Percentiles rank a stretch among this genome's conserved stretches.
phyloP scores from a whole-genome alignment of 1,140 invertebrate genomes.

The Solen grandis region DNA sequence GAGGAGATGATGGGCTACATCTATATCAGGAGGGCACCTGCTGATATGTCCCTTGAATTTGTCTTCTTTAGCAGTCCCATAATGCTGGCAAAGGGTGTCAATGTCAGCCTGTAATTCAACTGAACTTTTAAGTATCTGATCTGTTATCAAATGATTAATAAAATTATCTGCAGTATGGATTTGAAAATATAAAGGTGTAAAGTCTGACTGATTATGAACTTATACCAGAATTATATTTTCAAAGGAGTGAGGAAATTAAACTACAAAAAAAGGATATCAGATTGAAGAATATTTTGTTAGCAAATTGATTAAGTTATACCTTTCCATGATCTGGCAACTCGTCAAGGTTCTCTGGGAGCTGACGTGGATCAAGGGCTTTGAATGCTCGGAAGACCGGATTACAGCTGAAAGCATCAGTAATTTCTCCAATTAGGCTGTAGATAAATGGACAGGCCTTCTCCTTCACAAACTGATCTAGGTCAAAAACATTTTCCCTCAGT shows the following conservation, averaged over 20 bases:
- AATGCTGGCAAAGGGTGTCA: background rate
- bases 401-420: conserved; percentile 15
- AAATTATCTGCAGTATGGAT: background rate
- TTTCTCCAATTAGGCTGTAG: conserved; percentile 1
- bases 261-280: too few species aligned
- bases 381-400: conserved; percentile 4
- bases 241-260: background rate
- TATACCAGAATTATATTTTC: background rate
- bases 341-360: background rate
- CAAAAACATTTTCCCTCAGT: background rate
- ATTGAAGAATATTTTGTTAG: too few species aligned
- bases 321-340: background rate
- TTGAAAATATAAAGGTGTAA: background rate
- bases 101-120: background rate
- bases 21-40: background rate
- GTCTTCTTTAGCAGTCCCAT: background rate
- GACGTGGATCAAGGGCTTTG: background rate
- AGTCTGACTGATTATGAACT: background rate
- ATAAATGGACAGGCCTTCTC: background rate
- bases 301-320: background rate
- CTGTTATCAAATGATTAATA: background rate
- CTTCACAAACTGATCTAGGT: background rate
- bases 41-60: background rate
- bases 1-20: background rate
- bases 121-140: background rate